Base-by-base conservation (phyloP, 2,888 invertebrate species). In the Drosophila hamatofila region DNA sequence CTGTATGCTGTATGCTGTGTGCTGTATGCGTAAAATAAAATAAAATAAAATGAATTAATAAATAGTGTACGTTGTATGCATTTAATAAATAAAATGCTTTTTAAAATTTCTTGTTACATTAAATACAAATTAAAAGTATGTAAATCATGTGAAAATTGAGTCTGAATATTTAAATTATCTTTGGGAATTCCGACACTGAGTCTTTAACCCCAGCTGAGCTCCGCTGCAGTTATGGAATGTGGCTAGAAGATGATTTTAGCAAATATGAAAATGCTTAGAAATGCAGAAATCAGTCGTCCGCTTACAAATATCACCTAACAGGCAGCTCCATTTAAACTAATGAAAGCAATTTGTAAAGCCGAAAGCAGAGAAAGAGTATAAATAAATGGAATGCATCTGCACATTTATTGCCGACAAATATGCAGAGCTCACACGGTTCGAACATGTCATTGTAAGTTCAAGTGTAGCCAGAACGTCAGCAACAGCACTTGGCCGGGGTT, bases 361-460 rank as follows among this genome's bases (percentile, higher is more conserved):
- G 51, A 16, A 23, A 16, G 48, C 42, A 56, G 65, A 14, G 56
- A 49, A 60, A 66, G 42, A 56, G 57, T 27, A 56, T 16, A 61
- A 64, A 68, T 60, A 75, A 73, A 63, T 74, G 68, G 70, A 73
- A 62, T 68, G 80, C 71, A 66, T 48, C 55, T 51, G 65, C 72
- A 69, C 55, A 65, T 39, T 55, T 49, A 69, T 70, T 77, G 65
- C 73, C 72, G 72, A 71, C 72, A 81, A 79, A 87, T 85, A 83
- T 88, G 85, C 75, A 81, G 51, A 69, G 57, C 44, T 68, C 75
- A 69, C 77, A 61, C 67, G 73, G 70, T 78, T 85, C 75, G 81
- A 88, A 84, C 82, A 77, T 87, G 87, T 87, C 87, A 87, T 81
- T 87, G 86, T 84, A 88, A 88, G 86, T 87, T 87, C 86, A 87